These are phyloP conservation scores for Oscheius sp. DNA, from an alignment of 2,888 invertebrate genomes.

Conservation along the genomic window DNA sequence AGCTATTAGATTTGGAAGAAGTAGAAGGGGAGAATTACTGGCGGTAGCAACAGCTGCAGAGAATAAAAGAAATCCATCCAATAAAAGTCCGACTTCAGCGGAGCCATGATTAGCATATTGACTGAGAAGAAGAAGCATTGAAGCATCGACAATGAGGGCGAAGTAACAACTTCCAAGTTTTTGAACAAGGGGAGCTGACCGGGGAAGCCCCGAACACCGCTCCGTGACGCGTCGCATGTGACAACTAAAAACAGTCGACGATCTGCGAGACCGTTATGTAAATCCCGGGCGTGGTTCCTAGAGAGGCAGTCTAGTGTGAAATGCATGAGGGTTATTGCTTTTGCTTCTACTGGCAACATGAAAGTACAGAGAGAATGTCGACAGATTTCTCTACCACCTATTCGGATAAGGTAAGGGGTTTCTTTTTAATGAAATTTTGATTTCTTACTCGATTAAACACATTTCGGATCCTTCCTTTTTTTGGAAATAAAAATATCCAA, in stretches of 20 bases:
- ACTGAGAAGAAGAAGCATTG: neutral
- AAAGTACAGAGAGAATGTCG: conserved; percentile 12
- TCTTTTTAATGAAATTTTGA: neutral
- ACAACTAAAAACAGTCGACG: conserved; percentile 12
- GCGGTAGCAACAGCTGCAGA: conserved; percentile 5
- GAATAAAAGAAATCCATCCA: conserved; percentile 8
- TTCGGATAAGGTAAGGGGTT: neutral
- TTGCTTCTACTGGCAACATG: neutral
- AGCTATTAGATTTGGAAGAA: conserved; percentile 1
- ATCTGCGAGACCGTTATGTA: neutral
- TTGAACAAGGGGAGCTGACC: neutral
- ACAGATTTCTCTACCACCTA: conserved; percentile 16
- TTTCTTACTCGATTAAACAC: too few species aligned
- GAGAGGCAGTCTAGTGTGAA: neutral
- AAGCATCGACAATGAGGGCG: conserved; percentile 15
- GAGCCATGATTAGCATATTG: conserved; percentile 3
- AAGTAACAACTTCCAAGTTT: conserved; percentile 14
- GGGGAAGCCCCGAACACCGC: conserved; percentile 6
- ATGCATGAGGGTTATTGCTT: neutral
- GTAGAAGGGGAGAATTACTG: neutral
- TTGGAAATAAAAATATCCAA: too few species aligned
- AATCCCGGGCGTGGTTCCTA: conserved; percentile 3
- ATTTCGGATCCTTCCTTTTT: too few species aligned
- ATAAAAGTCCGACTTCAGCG: neutral
- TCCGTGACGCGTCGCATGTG: conserved; percentile 18